Base-by-base conservation (phyloP, 2,888 invertebrate genomes). In the Cynaeus angustus region DNA sequence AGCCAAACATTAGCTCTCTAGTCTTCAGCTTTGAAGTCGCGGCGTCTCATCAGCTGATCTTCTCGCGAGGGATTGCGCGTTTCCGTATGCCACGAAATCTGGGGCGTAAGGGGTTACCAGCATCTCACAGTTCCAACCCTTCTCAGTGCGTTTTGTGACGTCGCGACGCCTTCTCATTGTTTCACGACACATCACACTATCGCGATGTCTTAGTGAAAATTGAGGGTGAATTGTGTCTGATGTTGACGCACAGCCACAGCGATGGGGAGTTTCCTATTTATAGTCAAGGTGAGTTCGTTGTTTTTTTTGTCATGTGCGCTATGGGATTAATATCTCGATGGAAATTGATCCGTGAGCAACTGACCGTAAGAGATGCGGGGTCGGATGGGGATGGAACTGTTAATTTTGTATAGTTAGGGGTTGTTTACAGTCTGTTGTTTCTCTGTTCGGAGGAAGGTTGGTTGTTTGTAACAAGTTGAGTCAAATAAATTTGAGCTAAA, bases 211-310 rank as follows among this genome's bases (percentile, higher is more conserved):
- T 61, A 61, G 61, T 41, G 21, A 9, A 26, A 16, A 46, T 12
- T 13, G 38, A 43, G 52, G 21, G 43, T 41, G 62, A 30, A 37
- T 37, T 21, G n/a, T 7, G 75, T 79, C 78, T 78, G 84, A 93
- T 94, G 91, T 88, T 94, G 84, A 94, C 93, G 76, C 94, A 94
- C 87, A 94, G 94, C 84, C 92, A 92, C 86, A 94, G 94, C 85
- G 94, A 94, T 84, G 92, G 94, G 82, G 94, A 94, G 86, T 94
- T 94, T 86, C 94, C 94, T 81, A 90, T 93, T 85, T 93, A 93
- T 86, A 88, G 90, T 79, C 90, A 90, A 92, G 93, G 93, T 94
- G 88, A 83, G 62, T 33, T 3, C 10, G 50, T 9, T n/a, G 16
- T 30, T 30, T n/a, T 50, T 9, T 37, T 13, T 55, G 7, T 55